These are phyloP conservation scores for Noctua janthina DNA, from an alignment of 2,888 invertebrate genomes.

Conservation along the genomic window DNA sequence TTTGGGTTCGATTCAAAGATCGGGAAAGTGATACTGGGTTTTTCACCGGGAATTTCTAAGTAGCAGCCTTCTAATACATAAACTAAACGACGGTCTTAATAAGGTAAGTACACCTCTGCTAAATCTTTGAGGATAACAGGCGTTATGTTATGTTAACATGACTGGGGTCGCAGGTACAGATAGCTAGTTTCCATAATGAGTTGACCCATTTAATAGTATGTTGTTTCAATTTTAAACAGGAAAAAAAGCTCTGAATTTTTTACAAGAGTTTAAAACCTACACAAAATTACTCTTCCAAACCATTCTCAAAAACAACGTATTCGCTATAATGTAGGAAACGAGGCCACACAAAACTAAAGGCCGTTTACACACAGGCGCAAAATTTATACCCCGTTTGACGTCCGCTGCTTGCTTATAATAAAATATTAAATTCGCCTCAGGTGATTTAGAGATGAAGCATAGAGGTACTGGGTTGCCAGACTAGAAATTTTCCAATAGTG, in stretches of 20 bases:
- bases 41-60: neutral
- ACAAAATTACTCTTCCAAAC: slow-evolving; percentile 13
- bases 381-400: slow-evolving; percentile 64
- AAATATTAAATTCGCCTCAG: slow-evolving; percentile 65
- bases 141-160: neutral
- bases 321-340: slow-evolving; percentile 28
- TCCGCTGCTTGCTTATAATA: slow-evolving; percentile 53
- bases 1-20: neutral
- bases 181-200: neutral
- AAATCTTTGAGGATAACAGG: neutral
- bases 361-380: slow-evolving; percentile 45
- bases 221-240: neutral
- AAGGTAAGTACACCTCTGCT: neutral
- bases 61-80: neutral
- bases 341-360: slow-evolving; percentile 30
- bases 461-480: slow-evolving; percentile 28
- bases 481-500: neutral
- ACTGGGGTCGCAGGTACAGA: neutral
- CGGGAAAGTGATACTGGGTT: neutral
- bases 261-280: slow-evolving; percentile 6
- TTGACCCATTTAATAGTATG: too few species aligned
- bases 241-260: neutral
- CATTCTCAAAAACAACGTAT: slow-evolving; percentile 21
- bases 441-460: slow-evolving; percentile 55
- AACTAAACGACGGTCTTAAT: neutral